Base-by-base conservation (phyloP, 1,140 invertebrate species). In the Venturia canescens region DNA sequence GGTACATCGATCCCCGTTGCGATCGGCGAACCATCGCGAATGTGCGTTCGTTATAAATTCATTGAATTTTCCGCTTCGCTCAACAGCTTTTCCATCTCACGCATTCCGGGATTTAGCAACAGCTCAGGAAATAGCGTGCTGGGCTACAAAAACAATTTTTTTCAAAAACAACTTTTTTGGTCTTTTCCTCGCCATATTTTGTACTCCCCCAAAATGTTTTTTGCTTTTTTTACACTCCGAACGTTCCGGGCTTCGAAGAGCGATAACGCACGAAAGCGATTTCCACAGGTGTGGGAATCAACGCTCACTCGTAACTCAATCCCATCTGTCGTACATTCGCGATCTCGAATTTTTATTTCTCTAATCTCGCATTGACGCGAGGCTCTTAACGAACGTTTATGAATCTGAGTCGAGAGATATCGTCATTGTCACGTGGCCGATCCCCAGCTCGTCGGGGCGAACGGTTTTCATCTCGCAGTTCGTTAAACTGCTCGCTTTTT, bases 311-410 rank as follows among this genome's bases (percentile, higher is more conserved):
- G 21, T 57, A 57, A 57, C 21, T 57, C 53, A 21, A 57, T 23
- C 18, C 18, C 53, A 57, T 57, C 18, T 57, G 53, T 57, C 53
- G 21, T 57, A 57, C 53, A 23, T 44, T 18, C 53, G 21, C 53
- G 53, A 57, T 57, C 53, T 57, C 53, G 53, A 57, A 57, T 57
- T 18, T 48, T 23, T 23, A n/a, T 57, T 57, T 57, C 53, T 9
- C 21, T 57, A n/a, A 57, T 57, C 21, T 57, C 1, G 53, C 53
- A 57, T 23, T 57, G 18, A 18, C 53, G 53, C 7, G 7, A 11
- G 5, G 3, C 13, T 44, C 38, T 44, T 13, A 13, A 44, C 38
- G 38, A 44, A 44, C 3, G 3, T 34, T 3, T 34, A 34, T 53
- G n/a, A 5, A 53, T 53, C 1, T 3, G 50, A 5, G 50, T 5